phyloP scores from a whole-genome alignment of 35 echinoderm and acorn worm genomes.

The Heliocidaris tuberculata region DNA sequence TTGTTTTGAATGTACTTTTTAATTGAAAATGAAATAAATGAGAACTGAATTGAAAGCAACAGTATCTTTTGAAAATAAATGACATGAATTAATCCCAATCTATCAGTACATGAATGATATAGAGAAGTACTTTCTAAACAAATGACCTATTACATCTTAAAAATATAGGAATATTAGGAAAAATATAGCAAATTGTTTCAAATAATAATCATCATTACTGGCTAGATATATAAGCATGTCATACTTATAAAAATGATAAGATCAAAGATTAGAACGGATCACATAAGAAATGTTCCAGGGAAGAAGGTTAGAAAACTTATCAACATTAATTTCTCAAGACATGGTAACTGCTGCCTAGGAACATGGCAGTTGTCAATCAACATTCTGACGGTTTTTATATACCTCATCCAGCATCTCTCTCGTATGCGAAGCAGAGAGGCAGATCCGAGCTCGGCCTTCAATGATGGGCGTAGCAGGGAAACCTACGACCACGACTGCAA shows the following conservation, averaged over 20 bases:
- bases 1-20: too few species aligned
- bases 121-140: too few species aligned
- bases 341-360: background rate
- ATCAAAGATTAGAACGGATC: background rate
- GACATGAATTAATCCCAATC: background rate
- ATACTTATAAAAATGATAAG: background rate
- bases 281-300: background rate
- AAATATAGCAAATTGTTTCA: too few species aligned
- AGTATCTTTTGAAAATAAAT: background rate
- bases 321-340: background rate
- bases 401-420: conserved; percentile 93
- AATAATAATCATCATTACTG: too few species aligned
- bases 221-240: too few species aligned
- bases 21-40: too few species aligned
- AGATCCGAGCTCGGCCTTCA: conserved; percentile 82
- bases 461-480: conserved; percentile 97
- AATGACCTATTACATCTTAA: too few species aligned
- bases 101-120: too few species aligned
- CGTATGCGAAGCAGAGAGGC: conserved; percentile 87
- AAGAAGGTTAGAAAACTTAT: background rate
- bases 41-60: too few species aligned
- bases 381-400: background rate
- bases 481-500: conserved; percentile 83
- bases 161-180: too few species aligned
- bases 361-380: background rate